phyloP scores from a whole-genome alignment of 2,113 vertebrate species.

The Leuciscus idus region DNA sequence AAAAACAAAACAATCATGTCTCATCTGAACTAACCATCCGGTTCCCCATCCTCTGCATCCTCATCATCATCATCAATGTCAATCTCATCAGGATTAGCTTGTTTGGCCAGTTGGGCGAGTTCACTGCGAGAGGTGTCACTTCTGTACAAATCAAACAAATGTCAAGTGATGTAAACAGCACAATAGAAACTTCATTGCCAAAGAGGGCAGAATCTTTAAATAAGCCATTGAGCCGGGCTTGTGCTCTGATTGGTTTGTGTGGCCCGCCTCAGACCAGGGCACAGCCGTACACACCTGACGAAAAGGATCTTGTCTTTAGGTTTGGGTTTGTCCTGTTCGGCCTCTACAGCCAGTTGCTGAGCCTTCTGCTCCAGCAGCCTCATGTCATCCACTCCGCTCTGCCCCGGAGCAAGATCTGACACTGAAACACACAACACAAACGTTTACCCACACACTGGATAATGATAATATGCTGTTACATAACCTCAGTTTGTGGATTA shows the following conservation, averaged over 20 bases:
- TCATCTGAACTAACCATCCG: constrained; percentile 79
- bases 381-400: constrained; percentile 89
- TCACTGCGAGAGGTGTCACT: constrained; percentile 88
- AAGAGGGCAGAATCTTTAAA: not conserved
- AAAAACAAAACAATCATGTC: not conserved
- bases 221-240: not conserved
- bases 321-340: constrained; percentile 84
- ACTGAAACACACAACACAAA: constrained; percentile 68
- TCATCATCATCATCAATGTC: constrained; percentile 84
- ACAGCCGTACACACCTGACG: constrained; percentile 79
- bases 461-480: not conserved
- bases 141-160: constrained; percentile 67
- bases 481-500: not conserved
- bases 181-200: constrained; percentile 20
- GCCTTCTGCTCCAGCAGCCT: constrained; percentile 90
- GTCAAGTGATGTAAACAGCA: not conserved
- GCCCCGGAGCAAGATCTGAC: constrained; percentile 86
- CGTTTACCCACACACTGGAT: not conserved
- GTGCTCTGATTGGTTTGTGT: not conserved
- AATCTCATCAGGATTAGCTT: constrained; percentile 91
- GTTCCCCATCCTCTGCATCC: constrained; percentile 80
- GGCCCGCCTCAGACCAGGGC: not conserved
- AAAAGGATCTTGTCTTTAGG: constrained; percentile 92
- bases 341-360: constrained; percentile 85
- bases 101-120: constrained; percentile 86